Evolutionary conservation across 2,113 vertebrate genomes (phyloP).

Genomic region (Daphoenositta chrysoptera): DNA sequence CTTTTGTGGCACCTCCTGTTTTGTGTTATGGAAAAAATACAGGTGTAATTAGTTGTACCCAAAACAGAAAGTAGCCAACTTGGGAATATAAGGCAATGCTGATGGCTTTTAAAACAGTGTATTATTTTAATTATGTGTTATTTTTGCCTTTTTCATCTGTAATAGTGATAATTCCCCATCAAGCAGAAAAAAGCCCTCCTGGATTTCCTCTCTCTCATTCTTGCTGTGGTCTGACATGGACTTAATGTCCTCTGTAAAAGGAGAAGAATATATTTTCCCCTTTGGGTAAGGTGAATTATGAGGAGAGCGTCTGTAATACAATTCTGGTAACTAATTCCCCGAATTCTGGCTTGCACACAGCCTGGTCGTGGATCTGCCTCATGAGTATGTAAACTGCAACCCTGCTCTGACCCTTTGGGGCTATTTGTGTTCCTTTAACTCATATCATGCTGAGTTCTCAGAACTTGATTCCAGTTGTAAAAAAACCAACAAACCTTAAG

Average conservation of each 20-base stretch:
- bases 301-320: not conserved
- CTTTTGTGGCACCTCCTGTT: not conserved
- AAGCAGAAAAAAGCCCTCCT: not conserved
- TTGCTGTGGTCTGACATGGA: not conserved
- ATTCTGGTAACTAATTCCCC: not conserved
- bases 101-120: not conserved
- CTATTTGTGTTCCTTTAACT: not conserved
- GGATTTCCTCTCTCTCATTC: not conserved
- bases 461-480: not conserved
- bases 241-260: not conserved
- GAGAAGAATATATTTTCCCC: not conserved
- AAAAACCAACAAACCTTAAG: not conserved
- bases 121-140: not conserved
- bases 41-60: not conserved
- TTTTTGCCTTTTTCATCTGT: not conserved
- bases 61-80: not conserved
- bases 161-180: not conserved
- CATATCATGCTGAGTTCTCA: not conserved
- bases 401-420: not conserved
- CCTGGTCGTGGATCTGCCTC: not conserved
- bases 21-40: not conserved
- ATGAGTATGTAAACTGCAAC: not conserved
- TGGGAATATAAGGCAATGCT: not conserved
- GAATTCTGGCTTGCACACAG: not conserved
- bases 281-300: not conserved